A percentile compares a stretch with the other conserved stretches of the same genome.
These are phyloP conservation scores for Agrochola macilenta DNA, from an alignment of 2,888 invertebrate species.

Conservation along the genomic window DNA sequence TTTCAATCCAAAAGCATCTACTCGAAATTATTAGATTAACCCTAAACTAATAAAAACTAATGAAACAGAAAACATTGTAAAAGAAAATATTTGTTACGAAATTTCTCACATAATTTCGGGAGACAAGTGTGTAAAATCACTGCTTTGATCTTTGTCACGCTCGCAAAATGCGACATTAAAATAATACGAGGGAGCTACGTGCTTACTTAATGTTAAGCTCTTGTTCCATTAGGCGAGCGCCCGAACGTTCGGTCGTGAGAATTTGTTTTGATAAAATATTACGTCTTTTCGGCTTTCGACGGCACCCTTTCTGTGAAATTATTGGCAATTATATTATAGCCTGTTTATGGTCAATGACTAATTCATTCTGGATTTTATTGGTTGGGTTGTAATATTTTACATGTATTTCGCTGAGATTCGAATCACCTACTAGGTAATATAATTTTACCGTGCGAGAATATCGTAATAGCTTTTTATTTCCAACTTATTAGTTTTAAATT, in stretches of 20 bases:
- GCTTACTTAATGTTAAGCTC: constrained; percentile 67
- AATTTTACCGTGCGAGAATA: background rate
- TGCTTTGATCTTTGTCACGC: constrained; percentile 68
- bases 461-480: background rate
- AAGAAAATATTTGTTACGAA: constrained; percentile 61
- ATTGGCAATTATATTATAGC: constrained; percentile 55
- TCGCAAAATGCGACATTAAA: constrained; percentile 68
- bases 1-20: constrained; percentile 50
- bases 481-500: background rate
- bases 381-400: constrained; percentile 16
- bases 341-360: constrained; percentile 43
- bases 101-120: constrained; percentile 69
- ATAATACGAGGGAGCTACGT: constrained; percentile 68
- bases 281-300: constrained; percentile 58
- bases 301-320: constrained; percentile 57
- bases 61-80: constrained; percentile 60
- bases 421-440: background rate
- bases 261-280: constrained; percentile 70
- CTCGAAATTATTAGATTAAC: constrained; percentile 50
- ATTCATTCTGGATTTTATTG: constrained; percentile 38
- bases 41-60: constrained; percentile 63
- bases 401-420: background rate
- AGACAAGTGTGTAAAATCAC: constrained; percentile 69
- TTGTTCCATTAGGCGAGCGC: constrained; percentile 65
- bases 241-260: constrained; percentile 62